A percentile compares a stretch with the other conserved stretches of the same genome.
These are phyloP conservation scores for Tetrax tetrax DNA, from an alignment of 2,113 vertebrate species.

Conservation along the genomic window DNA sequence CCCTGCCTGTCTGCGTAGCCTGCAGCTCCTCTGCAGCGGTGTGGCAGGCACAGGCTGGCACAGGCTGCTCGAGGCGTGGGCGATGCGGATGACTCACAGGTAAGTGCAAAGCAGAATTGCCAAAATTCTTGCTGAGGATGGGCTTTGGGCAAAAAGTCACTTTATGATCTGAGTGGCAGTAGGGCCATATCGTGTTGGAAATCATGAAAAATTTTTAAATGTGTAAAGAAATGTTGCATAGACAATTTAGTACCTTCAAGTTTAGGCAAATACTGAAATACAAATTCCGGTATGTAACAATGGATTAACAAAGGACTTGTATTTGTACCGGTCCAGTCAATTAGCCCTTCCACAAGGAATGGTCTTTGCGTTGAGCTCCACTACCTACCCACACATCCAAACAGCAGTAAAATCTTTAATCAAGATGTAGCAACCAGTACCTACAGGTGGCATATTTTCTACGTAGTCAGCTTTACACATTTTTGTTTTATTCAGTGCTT, in stretches of 20 bases:
- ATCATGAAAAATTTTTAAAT: not conserved
- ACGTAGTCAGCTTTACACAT: not conserved
- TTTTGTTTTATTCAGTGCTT: not conserved
- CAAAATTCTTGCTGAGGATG: not conserved
- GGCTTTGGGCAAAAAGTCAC: not conserved
- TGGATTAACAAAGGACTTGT: not conserved
- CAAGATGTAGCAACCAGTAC: not conserved
- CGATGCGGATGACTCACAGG: fast-evolving
- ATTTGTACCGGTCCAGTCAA: not conserved
- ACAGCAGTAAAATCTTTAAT: not conserved
- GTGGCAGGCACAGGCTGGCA: not conserved
- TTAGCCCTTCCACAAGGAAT: not conserved
- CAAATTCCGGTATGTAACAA: not conserved
- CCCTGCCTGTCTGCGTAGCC: not conserved
- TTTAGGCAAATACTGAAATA: not conserved
- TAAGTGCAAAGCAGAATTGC: not conserved
- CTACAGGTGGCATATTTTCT: not conserved
- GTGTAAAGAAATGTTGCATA: not conserved
- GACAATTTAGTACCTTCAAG: not conserved
- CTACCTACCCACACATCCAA: not conserved
- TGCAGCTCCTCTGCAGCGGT: not conserved
- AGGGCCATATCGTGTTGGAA: not conserved
- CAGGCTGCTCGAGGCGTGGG: not conserved
- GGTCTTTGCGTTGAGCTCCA: not conserved
- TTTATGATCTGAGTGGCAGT: not conserved